Conservation (phyloP, 2,797 vertebrate species). For the Lemur catta region DNA sequence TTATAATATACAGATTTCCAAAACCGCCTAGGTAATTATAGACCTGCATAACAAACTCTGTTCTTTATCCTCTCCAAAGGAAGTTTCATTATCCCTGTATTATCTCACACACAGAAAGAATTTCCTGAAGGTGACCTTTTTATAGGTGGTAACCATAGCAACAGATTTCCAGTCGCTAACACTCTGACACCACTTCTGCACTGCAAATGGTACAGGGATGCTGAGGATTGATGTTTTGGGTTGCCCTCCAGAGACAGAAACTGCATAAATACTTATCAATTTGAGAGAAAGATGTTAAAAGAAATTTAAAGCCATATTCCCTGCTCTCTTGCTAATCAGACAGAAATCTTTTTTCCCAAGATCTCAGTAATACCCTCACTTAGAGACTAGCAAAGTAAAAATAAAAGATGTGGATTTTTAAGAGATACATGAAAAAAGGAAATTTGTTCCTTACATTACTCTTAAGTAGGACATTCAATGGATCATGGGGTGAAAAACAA, state of each 20-base stretch:
- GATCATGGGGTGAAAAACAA: neutral
- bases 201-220: slow-evolving; percentile 68
- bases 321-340: neutral
- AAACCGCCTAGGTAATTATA: slow-evolving; percentile 59
- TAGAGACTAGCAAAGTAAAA: slow-evolving; percentile 53
- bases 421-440: neutral
- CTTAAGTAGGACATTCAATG: neutral
- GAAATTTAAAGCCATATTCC: slow-evolving; percentile 50
- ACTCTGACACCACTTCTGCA: slow-evolving; percentile 75
- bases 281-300: slow-evolving; percentile 53
- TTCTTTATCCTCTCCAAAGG: slow-evolving; percentile 86
- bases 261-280: slow-evolving; percentile 42
- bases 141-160: slow-evolving; percentile 86
- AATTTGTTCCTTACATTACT: neutral
- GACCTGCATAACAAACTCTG: slow-evolving; percentile 81
- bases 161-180: slow-evolving; percentile 77
- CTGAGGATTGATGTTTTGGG: slow-evolving; percentile 46
- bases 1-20: slow-evolving; percentile 61
- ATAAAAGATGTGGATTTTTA: slow-evolving; percentile 43
- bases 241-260: slow-evolving; percentile 35
- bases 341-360: neutral
- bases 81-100: slow-evolving; percentile 87
- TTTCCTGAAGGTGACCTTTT: slow-evolving; percentile 92
- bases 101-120: slow-evolving; percentile 82
- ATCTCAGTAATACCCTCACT: neutral